These are phyloP conservation scores for Alca torda DNA, from an alignment of 2,797 vertebrate species.

Conservation along the genomic window DNA sequence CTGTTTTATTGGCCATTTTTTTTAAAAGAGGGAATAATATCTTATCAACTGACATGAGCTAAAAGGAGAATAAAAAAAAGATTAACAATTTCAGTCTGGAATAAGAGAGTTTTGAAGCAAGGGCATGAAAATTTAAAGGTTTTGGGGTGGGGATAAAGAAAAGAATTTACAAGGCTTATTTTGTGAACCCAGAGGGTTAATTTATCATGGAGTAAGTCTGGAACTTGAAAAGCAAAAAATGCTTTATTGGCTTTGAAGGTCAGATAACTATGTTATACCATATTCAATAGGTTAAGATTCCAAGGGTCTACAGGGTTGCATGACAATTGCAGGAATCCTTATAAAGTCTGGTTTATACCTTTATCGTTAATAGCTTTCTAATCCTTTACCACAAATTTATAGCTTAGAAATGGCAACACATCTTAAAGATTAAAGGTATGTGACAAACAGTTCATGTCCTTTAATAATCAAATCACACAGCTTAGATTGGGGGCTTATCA, in stretches of 20 bases:
- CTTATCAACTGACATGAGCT: constrained; percentile 44
- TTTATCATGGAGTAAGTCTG: constrained; percentile 54
- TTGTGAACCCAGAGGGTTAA: constrained; percentile 60
- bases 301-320: constrained; percentile 57
- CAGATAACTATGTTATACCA: constrained; percentile 71
- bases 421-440: constrained; percentile 81
- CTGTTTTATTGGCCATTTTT: constrained; percentile 3
- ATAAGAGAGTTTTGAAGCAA: constrained; percentile 48
- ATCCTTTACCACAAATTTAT: constrained; percentile 78
- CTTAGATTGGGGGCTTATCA: constrained; percentile 77
- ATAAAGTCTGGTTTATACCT: constrained; percentile 64
- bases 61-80: constrained; percentile 53
- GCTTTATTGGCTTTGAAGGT: constrained; percentile 72
- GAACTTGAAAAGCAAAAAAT: constrained; percentile 60
- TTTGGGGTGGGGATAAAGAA: constrained; percentile 22
- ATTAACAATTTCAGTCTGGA: constrained; percentile 41
- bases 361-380: constrained; percentile 77
- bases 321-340: constrained; percentile 58
- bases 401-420: constrained; percentile 76
- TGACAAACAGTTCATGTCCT: constrained; percentile 81
- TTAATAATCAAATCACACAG: constrained; percentile 81
- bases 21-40: constrained; percentile 32
- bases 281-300: constrained; percentile 69
- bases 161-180: constrained; percentile 55
- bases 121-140: constrained; percentile 50